Evolutionary conservation across 1,140 invertebrate genomes (phyloP).

Genomic region (Drosophila kanapiae): DNA sequence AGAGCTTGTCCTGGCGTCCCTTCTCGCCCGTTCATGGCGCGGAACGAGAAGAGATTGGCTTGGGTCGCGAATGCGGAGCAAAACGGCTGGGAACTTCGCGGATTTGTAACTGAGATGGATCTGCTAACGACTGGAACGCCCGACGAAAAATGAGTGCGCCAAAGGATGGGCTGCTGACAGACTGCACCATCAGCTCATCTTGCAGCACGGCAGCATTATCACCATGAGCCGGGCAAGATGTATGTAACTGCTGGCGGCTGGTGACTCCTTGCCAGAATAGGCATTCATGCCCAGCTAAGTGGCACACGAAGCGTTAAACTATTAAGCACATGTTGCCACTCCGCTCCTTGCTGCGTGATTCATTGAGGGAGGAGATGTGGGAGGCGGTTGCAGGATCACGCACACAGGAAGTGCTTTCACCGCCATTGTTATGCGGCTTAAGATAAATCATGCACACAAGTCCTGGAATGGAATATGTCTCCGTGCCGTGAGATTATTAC

Average conservation of each 20-base stretch:
- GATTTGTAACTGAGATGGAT: conserved; percentile 61
- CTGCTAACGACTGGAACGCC: conserved; percentile 21
- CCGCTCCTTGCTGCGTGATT: conserved; percentile 12
- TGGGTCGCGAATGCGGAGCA: conserved; percentile 18
- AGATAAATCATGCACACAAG: conserved; percentile 52
- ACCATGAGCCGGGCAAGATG: conserved; percentile 10
- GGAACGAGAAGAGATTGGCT: conserved; percentile 40
- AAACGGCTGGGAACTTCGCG: conserved; percentile 36
- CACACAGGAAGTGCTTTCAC: conserved; percentile 33
- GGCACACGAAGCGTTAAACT: conserved; percentile 73
- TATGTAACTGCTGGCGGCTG: conserved; percentile 11
- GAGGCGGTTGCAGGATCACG: conserved; percentile 16
- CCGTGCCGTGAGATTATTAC: conserved; percentile 37
- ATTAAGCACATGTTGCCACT: conserved; percentile 64
- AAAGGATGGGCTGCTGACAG: conserved; percentile 19
- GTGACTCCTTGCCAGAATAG: conserved; percentile 20
- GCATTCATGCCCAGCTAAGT: conserved; percentile 49
- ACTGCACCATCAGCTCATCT: conserved; percentile 24
- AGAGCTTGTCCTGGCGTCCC: not conserved
- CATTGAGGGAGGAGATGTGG: not conserved
- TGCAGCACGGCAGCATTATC: conserved; percentile 39
- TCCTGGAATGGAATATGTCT: conserved; percentile 15
- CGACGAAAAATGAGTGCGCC: conserved; percentile 44
- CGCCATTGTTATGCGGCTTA: conserved; percentile 20
- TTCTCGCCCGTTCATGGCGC: conserved; percentile 14